Evolutionary conservation across 2,888 invertebrate genomes (phyloP).

Genomic region (Leptopilina drosophilae): DNA sequence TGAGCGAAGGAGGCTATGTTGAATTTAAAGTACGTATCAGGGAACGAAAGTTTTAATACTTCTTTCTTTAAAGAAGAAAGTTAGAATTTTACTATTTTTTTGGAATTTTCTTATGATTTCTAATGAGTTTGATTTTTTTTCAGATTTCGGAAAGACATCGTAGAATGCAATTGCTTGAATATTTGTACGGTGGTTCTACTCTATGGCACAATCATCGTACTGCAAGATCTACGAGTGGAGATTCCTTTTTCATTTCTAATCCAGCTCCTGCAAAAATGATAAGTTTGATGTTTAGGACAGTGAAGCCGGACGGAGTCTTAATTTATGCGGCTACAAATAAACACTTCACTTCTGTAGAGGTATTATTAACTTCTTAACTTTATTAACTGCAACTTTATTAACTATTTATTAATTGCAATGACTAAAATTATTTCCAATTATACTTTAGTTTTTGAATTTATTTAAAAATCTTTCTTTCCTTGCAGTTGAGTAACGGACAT

Average conservation of each 20-base stretch:
- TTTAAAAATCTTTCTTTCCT: constrained; percentile 13
- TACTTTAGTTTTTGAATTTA: too few relatives aligned
- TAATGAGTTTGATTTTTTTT: constrained; percentile 47
- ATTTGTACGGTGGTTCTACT: constrained; percentile 86
- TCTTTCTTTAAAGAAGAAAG: neutral
- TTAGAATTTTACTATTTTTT: too few relatives aligned
- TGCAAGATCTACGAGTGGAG: constrained; percentile 62
- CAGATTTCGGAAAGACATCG: constrained; percentile 90
- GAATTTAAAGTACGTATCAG: constrained; percentile 80
- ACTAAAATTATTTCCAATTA: neutral
- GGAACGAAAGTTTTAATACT: constrained; percentile 46
- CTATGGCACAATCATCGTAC: constrained; percentile 80
- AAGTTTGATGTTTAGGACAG: constrained; percentile 89
- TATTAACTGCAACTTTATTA: too few relatives aligned
- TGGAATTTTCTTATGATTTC: too few relatives aligned
- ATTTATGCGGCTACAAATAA: constrained; percentile 92
- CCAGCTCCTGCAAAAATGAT: constrained; percentile 84
- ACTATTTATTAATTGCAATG: too few relatives aligned
- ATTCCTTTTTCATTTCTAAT: constrained; percentile 58
- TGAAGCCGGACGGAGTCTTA: constrained; percentile 87
- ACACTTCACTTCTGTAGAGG: constrained; percentile 90
- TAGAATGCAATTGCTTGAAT: constrained; percentile 90
- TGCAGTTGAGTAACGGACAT: constrained; percentile 84
- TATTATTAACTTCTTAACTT: constrained; percentile 57
- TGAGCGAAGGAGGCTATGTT: constrained; percentile 87